These are phyloP conservation scores for Cladorhizidae sp. DNA, from an alignment of 37 sponge, comb jelly and placozoan genomes.

Conservation along the genomic window DNA sequence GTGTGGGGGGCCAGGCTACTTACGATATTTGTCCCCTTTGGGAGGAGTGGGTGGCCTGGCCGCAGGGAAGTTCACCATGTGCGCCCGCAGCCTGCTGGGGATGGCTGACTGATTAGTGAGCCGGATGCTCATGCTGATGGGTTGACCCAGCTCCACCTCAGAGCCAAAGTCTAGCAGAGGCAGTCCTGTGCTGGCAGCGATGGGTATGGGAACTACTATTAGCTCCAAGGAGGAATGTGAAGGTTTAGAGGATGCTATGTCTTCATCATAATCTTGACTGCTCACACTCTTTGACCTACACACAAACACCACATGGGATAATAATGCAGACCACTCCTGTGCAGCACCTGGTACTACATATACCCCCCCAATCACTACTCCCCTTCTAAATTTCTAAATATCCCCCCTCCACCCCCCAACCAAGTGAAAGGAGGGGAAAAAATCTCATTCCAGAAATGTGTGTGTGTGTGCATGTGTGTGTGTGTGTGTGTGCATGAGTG, in stretches of 20 bases:
- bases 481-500: not conserved
- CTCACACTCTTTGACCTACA: not conserved
- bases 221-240: too few relatives aligned
- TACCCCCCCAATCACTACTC: too few relatives aligned
- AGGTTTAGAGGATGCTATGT: too few relatives aligned
- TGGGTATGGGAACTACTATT: not conserved
- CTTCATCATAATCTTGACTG: too few relatives aligned
- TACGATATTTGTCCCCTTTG: conserved; percentile 1
- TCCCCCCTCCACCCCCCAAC: not conserved
- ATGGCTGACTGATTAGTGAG: conserved; percentile 69
- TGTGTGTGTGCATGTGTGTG: not conserved
- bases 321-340: not conserved
- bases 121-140: conserved; percentile 15
- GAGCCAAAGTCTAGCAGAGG: conserved; percentile 59
- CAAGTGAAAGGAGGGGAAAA: too few relatives aligned
- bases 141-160: conserved; percentile 21
- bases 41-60: conserved; percentile 35
- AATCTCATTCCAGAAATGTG: too few relatives aligned
- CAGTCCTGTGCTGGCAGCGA: not conserved
- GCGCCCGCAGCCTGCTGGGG: conserved; percentile 23
- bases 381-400: not conserved
- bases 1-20: too few relatives aligned
- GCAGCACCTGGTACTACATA: not conserved
- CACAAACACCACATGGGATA: not conserved
- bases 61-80: conserved; percentile 48